Base-by-base conservation (phyloP, 2,113 vertebrate genomes). In the Lethenteron reissneri region DNA sequence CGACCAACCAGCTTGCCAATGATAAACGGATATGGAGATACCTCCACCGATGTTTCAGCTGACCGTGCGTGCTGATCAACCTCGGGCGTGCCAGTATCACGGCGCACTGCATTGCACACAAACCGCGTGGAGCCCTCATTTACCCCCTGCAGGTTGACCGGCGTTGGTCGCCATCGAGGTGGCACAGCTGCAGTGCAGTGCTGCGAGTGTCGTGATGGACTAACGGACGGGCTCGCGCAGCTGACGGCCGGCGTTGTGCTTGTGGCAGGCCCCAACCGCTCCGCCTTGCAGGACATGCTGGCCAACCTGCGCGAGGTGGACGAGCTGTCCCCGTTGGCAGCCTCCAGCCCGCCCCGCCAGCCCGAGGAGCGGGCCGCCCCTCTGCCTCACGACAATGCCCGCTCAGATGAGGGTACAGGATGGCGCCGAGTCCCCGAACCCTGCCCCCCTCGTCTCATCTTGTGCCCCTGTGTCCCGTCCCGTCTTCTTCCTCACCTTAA, bases 371-470 rank as follows among this genome's bases (percentile, higher is more conserved):
- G 25, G n/a, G 25, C n/a, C 64, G 25, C 25, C 10, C n/a, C 41
- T 3, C 41, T 41, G 41, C 41, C n/a, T 10, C 64, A 68, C 64
- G 64, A 68, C 21, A 21, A 21, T 68, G 64, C n/a, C 64, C 64
- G 64, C n/a, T 21, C 64, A 2, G 64, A 68, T 68, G 64, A 68
- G 10, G 21, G 64, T 68, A 68, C 80, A 78, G 84, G 83, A 80
- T 84, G 60, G 72, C 69, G 83, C 81, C 80, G 73, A 83, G 78
- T 82, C 70, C 80, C 83, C 80, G 75, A 78, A 78, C 78, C 56
- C 77, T 78, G 77, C 74, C 57, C 72, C 78, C 68, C 79, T 57
- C 13, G 64, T 74, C 80, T 41, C 76, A 70, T 75, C 77, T n/a
- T 77, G 75, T 80, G 68, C 75, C 77, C 72, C 25, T 75, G 73